Percentiles rank a stretch among this genome's conserved stretches.
phyloP scores from a whole-genome alignment of 2,888 invertebrate genomes.

The Unio delphinus region DNA sequence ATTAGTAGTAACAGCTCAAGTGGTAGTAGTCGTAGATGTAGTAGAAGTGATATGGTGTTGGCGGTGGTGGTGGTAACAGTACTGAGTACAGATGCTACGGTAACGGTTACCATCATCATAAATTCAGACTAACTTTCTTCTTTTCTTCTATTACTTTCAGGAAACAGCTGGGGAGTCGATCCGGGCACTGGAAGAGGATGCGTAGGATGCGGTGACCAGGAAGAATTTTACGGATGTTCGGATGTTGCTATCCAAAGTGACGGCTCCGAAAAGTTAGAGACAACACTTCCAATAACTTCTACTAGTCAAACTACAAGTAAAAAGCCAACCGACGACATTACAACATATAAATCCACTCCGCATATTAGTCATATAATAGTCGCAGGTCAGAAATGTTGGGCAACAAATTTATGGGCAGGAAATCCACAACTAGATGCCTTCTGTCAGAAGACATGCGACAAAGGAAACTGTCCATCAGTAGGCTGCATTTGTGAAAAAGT shows the following conservation, averaged over 20 bases:
- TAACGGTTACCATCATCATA: too few relatives aligned
- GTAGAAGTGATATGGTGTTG: too few relatives aligned
- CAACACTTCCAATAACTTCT: too few relatives aligned
- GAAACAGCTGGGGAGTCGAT: slow-evolving; percentile 42
- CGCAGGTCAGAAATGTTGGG: neutral
- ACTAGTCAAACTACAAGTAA: too few relatives aligned
- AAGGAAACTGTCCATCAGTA: slow-evolving; percentile 4
- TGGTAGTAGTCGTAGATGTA: too few relatives aligned
- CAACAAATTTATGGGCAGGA: slow-evolving; percentile 2
- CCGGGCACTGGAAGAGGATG: slow-evolving; percentile 16
- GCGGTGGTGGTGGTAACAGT: too few relatives aligned
- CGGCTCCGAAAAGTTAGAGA: neutral
- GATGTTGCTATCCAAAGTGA: slow-evolving; percentile 24
- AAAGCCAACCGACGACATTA: neutral
- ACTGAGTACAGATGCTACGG: too few relatives aligned
- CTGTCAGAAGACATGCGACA: slow-evolving; percentile 5
- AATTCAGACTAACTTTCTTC: neutral
- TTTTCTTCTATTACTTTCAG: slow-evolving; percentile 11
- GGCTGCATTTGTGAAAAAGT: slow-evolving; percentile 3
- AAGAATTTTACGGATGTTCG: slow-evolving; percentile 43
- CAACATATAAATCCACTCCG: too few relatives aligned
- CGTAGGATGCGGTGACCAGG: slow-evolving; percentile 38
- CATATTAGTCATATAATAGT: too few relatives aligned
- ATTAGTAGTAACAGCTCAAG: too few relatives aligned
- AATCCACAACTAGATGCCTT: slow-evolving; percentile 1